Evolutionary conservation across 2,113 vertebrate species (phyloP), one percentile per base, ranked within the genome.

Genomic region (Nothobranchius furzeri): DNA sequence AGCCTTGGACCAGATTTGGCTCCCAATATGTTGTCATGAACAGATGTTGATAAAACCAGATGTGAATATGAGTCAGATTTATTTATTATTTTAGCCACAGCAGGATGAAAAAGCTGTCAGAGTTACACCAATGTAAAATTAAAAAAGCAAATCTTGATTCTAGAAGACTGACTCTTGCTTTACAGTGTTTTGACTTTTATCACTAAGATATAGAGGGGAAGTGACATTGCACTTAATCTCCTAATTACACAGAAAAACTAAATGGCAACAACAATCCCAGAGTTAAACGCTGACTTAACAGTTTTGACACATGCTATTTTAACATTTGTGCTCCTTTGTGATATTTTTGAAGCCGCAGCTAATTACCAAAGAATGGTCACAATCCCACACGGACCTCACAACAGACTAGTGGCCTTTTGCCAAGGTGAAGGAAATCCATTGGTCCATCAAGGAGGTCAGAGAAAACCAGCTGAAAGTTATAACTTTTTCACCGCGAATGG

Each of bases 31-130:
- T 50, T 63, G 73, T 65, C 42, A 55, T 46, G 24, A 45, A 6
- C n/a, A 40, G 7, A 67, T 49, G 24, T 43, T 36, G 57, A 63
- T 68, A 54, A 68, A 68, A 58, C 50, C 65, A 47, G 48, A 75
- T 68, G 68, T 68, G 64, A 64, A 55, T 24, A 40, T 9, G 42
- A 64, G 70, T 56, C 75, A 53, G 30, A 36, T 53, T 35, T 55
- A 69, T 66, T 40, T 50, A 4, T 56, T 75, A 25, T 35, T 75
- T 52, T 65, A 64, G 58, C 48, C 17, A 15, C 46, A 58, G 15
- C 11, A 30, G 6, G 63, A 20, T 50, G 63, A 14, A 63, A 65
- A 73, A 13, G 35, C 17, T 73, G 42, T 50, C 42, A 15, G 4
- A 5, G 17, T 71, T 58, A 72, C 43, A 69, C 42, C 24, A 64